Conservation (phyloP, 2,797 vertebrate genomes). For the Typhlichthys eigenmanni region DNA sequence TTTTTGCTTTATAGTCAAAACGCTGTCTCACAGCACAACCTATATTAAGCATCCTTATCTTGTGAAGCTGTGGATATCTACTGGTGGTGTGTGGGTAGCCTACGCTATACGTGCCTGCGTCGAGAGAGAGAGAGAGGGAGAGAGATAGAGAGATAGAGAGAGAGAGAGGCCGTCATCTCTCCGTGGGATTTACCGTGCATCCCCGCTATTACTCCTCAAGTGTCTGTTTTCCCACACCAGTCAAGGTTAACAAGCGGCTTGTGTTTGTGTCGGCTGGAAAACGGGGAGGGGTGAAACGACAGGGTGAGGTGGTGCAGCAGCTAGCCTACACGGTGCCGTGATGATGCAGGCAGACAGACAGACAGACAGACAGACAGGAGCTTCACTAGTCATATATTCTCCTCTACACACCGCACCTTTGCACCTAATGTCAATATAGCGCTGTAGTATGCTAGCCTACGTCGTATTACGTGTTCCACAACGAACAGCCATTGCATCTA, state of each 20-base stretch:
- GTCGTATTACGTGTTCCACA: too few relatives aligned
- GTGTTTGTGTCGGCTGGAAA: conserved; percentile 71
- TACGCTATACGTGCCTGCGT: neutral
- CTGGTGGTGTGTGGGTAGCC: neutral
- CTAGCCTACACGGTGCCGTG: conserved; percentile 59
- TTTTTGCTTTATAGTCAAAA: conserved; percentile 18
- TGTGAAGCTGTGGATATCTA: too few relatives aligned
- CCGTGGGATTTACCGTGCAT: conserved; percentile 28
- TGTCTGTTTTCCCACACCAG: conserved; percentile 73
- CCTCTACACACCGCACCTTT: conserved; percentile 37
- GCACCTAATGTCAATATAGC: conserved; percentile 3
- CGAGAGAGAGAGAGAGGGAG: neutral
- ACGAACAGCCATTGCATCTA: neutral
- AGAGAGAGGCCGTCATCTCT: conserved; percentile 7
- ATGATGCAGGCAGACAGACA: conserved; percentile 63
- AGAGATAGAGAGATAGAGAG: neutral
- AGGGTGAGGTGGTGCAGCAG: conserved; percentile 51
- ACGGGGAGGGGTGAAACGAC: conserved; percentile 44
- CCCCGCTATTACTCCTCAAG: conserved; percentile 59
- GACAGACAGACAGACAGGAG: conserved; percentile 32
- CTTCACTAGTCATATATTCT: conserved; percentile 47
- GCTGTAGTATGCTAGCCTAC: neutral
- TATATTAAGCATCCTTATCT: too few relatives aligned
- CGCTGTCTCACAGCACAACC: conserved; percentile 2
- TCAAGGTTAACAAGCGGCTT: conserved; percentile 78